Conservation (phyloP, 2,113 vertebrate genomes). For the Pachypanchax playfairii region DNA sequence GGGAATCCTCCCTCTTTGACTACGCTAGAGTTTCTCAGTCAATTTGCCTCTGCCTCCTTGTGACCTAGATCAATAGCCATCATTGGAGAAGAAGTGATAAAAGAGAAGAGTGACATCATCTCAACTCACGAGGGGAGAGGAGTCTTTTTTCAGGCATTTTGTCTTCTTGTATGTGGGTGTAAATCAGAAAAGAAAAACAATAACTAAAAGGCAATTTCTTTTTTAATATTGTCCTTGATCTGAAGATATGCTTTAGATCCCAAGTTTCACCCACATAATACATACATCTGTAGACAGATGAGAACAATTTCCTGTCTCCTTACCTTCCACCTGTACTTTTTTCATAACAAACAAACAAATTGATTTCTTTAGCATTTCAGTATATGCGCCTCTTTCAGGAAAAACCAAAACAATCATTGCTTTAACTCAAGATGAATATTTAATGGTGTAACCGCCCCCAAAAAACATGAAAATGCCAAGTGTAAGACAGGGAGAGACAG, state of each 20-base stretch:
- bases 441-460: constrained; percentile 66
- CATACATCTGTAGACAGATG: neutral
- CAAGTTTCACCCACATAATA: neutral
- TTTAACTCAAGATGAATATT: constrained; percentile 63
- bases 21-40: constrained; percentile 71
- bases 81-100: constrained; percentile 66
- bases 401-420: constrained; percentile 56
- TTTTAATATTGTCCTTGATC: neutral
- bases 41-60: constrained; percentile 62
- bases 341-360: constrained; percentile 36
- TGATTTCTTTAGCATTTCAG: constrained; percentile 35
- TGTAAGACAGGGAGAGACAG: constrained; percentile 56
- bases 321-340: neutral
- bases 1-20: constrained; percentile 62
- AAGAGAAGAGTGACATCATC: constrained; percentile 68
- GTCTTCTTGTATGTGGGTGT: constrained; percentile 14
- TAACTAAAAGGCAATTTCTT: neutral
- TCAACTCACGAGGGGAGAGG: constrained; percentile 39
- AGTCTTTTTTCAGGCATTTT: constrained; percentile 24
- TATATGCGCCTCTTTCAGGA: constrained; percentile 53
- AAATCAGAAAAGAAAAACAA: neutral
- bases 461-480: constrained; percentile 60
- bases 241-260: constrained; percentile 4
- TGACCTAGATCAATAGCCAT: constrained; percentile 72
- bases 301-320: constrained; percentile 8